Conservation (phyloP, 2,888 invertebrate species). For the Ennomos erosarius region DNA sequence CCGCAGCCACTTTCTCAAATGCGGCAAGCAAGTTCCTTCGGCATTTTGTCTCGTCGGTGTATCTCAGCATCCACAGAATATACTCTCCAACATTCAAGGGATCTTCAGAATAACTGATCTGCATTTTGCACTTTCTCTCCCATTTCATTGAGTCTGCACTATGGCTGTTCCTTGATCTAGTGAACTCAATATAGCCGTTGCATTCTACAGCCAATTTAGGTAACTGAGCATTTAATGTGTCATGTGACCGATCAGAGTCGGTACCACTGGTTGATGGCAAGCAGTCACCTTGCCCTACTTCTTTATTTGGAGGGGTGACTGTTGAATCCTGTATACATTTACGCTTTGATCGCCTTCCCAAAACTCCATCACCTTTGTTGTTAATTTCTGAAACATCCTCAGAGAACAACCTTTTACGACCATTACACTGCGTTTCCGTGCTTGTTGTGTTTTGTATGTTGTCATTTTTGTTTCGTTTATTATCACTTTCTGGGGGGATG, state of each 20-base stretch:
- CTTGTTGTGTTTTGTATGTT: slow-evolving; percentile 31
- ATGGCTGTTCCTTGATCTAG: slow-evolving; percentile 66
- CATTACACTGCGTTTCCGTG: slow-evolving; percentile 41
- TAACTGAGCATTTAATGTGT: slow-evolving; percentile 70
- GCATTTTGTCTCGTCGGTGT: slow-evolving; percentile 86
- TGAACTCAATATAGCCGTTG: slow-evolving; percentile 77
- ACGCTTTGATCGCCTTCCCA: slow-evolving; percentile 53
- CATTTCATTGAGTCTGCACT: slow-evolving; percentile 81
- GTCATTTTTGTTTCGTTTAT: slow-evolving; percentile 53
- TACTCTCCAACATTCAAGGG: slow-evolving; percentile 82
- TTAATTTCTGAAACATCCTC: slow-evolving; percentile 55
- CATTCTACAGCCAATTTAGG: slow-evolving; percentile 78
- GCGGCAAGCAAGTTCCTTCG: slow-evolving; percentile 84
- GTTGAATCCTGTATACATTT: slow-evolving; percentile 53
- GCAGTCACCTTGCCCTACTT: slow-evolving; percentile 79
- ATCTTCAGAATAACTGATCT: slow-evolving; percentile 86
- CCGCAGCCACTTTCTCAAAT: slow-evolving; percentile 72
- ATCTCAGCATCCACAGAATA: slow-evolving; percentile 86
- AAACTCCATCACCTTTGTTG: slow-evolving; percentile 66
- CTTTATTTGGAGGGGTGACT: slow-evolving; percentile 73
- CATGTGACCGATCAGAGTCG: slow-evolving; percentile 68
- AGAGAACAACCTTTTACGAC: slow-evolving; percentile 52
- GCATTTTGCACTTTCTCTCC: slow-evolving; percentile 86
- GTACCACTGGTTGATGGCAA: slow-evolving; percentile 75
- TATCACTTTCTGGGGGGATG: slow-evolving; percentile 40